Base-by-base conservation (phyloP, 2,797 vertebrate genomes). In the Eleutherodactylus coqui region DNA sequence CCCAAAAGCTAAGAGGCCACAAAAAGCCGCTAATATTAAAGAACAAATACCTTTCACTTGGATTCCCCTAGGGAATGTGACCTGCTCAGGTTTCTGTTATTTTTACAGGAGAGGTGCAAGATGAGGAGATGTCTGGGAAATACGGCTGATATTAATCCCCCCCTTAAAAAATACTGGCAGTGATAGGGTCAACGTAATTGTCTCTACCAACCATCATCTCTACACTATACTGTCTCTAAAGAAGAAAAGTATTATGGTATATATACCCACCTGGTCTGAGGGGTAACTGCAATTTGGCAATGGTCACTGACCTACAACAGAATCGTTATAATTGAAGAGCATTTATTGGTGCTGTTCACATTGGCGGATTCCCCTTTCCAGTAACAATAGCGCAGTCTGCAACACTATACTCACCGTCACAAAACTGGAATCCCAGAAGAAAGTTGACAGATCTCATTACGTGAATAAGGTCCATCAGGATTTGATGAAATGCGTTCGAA, bases 21-120 rank as follows among this genome's bases (percentile, higher is more conserved):
- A 86, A 70, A 2, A 91, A 90, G 91, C 89, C 91, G 92, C 89
- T 91, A 92, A 92, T 90, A 93, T 90, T 92, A 91, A 91, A 88
- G 85, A 88, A 90, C 88, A 92, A 90, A 89, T 89, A 87, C 89
- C 90, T 93, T 90, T 92, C 90, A 92, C 91, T 90, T 92, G 91
- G 90, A 90, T 92, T 91, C 89, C 91, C 89, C 85, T 83, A 5
- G 90, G 92, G 91, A 92, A 92, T 92, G 90, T 70, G 85, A 89
- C 78, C 89, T 89, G 91, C 88, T 81, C 91, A 13, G 88, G 89
- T 93, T 94, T 92, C 92, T 92, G 90, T 91, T 91, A 79, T 87
- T 84, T 87, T 87, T 87, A 78, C 75, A 87, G 60, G 75, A 82
- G 76, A 80, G 67, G 51, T 87, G 85, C 24, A 82, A 72, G 62